phyloP scores from a whole-genome alignment of 2,113 vertebrate species.

The Eclectus roratus region DNA sequence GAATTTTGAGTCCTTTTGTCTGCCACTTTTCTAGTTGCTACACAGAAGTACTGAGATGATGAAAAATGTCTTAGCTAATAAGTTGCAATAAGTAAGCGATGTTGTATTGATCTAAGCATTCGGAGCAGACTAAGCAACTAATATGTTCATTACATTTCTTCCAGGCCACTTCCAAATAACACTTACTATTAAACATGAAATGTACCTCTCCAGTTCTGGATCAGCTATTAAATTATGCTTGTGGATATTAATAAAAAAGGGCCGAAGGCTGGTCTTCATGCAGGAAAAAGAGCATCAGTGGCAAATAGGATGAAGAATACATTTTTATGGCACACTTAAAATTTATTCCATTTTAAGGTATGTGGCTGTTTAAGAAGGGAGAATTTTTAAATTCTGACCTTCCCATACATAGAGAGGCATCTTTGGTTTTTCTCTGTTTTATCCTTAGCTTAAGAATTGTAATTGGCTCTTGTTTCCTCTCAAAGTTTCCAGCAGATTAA shows the following conservation, averaged over 20 bases:
- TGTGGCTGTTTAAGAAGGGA: background rate
- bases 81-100: background rate
- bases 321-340: background rate
- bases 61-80: background rate
- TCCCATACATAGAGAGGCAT: background rate
- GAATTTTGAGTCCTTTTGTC: background rate
- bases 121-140: background rate
- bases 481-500: slow-evolving; percentile 16
- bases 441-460: background rate
- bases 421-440: background rate
- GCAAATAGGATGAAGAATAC: background rate
- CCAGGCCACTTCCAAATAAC: background rate
- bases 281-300: background rate
- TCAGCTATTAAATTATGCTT: background rate
- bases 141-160: background rate
- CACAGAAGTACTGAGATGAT: background rate
- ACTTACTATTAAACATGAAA: background rate
- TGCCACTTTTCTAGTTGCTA: background rate
- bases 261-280: background rate
- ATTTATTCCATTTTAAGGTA: background rate
- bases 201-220: background rate
- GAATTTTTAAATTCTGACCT: background rate
- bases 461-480: background rate
- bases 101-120: background rate
- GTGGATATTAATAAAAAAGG: background rate